phyloP scores from a whole-genome alignment of 2,113 vertebrate species.

The Parus major region DNA sequence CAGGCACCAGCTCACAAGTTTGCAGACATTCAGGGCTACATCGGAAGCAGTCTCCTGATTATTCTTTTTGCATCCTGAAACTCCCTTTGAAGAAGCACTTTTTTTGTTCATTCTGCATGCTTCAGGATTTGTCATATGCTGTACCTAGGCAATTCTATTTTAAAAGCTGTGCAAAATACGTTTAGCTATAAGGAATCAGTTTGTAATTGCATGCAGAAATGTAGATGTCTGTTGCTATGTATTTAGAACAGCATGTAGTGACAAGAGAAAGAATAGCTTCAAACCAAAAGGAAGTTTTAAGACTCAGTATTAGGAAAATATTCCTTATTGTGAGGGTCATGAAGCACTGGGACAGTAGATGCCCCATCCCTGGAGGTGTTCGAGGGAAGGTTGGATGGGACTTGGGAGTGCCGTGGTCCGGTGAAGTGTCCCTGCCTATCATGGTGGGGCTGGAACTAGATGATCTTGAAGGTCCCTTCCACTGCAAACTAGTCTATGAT shows the following conservation, averaged over 20 bases:
- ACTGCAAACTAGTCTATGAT: too few species aligned
- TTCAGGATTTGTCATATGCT: not conserved
- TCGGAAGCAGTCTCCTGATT: not conserved
- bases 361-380: too few species aligned
- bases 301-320: not conserved
- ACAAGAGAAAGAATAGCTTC: not conserved
- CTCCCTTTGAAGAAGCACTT: not conserved
- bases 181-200: not conserved
- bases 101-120: accelerated
- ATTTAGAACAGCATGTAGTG: not conserved
- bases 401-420: not conserved
- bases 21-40: not conserved
- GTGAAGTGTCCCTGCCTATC: too few species aligned
- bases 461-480: not conserved
- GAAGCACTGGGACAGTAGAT: not conserved
- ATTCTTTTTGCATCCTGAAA: not conserved
- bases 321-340: too few species aligned
- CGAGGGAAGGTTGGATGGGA: not conserved
- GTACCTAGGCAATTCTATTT: not conserved
- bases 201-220: not conserved
- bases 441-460: accelerated
- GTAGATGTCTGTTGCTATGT: accelerated
- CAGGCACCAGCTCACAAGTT: not conserved
- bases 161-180: not conserved
- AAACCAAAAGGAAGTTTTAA: not conserved